Evolutionary conservation across 2,888 invertebrate species (phyloP).

Genomic region (Syrphus vitripennis): DNA sequence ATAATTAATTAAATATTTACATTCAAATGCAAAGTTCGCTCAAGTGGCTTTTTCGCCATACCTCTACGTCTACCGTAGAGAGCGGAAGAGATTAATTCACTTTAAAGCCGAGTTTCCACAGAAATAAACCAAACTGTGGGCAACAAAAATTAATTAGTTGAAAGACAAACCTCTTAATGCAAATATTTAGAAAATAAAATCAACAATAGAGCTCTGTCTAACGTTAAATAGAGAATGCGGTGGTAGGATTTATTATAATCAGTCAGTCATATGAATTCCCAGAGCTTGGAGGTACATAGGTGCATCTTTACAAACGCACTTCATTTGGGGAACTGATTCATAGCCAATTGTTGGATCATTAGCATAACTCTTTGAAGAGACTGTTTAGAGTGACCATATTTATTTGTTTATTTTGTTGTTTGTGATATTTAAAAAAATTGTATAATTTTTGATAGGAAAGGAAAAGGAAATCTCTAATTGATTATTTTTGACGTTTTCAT

Average conservation of each 20-base stretch:
- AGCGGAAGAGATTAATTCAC: conserved; percentile 43
- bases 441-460: no score
- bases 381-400: neutral
- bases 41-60: neutral
- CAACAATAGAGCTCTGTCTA: conserved; percentile 5
- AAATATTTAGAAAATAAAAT: conserved; percentile 23
- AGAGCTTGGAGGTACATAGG: neutral
- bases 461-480: no score
- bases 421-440: no score
- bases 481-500: no score
- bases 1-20: conserved; percentile 8
- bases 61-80: neutral
- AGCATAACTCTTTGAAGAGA: conserved; percentile 1
- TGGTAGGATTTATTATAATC: conserved; percentile 22
- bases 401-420: no score
- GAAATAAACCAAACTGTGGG: neutral
- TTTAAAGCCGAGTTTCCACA: neutral
- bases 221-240: neutral
- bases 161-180: conserved; percentile 19
- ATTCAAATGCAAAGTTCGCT: neutral
- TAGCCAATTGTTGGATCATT: conserved; percentile 20
- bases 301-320: conserved; percentile 19
- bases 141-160: conserved; percentile 5
- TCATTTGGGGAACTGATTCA: conserved; percentile 35
- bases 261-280: neutral